Percentiles rank a stretch among this genome's conserved stretches.
These are phyloP conservation scores for Cataglyphis altisquamis DNA, from an alignment of 2,888 invertebrate species.

Conservation along the genomic window DNA sequence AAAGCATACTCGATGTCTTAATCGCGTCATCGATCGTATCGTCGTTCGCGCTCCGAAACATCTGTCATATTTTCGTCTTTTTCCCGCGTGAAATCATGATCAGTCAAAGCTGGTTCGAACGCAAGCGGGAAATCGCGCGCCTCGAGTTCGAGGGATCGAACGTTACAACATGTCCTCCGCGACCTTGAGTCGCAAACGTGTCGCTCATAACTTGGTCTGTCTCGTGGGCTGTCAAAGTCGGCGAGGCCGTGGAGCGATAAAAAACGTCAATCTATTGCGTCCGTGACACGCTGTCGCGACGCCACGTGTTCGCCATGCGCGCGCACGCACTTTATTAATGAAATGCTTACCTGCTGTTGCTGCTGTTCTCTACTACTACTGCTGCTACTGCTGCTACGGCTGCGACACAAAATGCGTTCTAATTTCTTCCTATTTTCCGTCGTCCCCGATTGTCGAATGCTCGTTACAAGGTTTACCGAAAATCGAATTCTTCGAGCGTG, in stretches of 20 bases:
- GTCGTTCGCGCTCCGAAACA: not conserved
- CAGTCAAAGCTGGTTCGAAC: slow-evolving; percentile 30
- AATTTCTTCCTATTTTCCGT: not conserved
- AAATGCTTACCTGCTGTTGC: slow-evolving; percentile 72
- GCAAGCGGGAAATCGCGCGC: slow-evolving; percentile 36
- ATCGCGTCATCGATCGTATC: not conserved
- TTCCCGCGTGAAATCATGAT: not conserved
- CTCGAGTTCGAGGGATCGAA: slow-evolving; percentile 53
- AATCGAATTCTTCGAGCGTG: slow-evolving; percentile 23
- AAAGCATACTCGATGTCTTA: not conserved
- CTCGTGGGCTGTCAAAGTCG: slow-evolving; percentile 17
- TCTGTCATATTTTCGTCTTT: not conserved
- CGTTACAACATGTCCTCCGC: slow-evolving; percentile 74
- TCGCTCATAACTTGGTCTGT: slow-evolving; percentile 58
- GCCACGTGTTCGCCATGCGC: slow-evolving; percentile 45
- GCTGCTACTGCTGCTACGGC: not conserved
- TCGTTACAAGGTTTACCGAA: slow-evolving; percentile 5
- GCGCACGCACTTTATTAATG: not conserved
- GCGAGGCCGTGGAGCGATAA: not conserved
- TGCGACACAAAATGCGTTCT: not conserved
- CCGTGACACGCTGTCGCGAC: slow-evolving; percentile 24
- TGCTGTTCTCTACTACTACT: not conserved
- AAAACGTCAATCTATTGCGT: not conserved
- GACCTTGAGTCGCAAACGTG: slow-evolving; percentile 72
- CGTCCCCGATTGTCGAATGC: not conserved